phyloP scores from a whole-genome alignment of 1,140 invertebrate genomes.

The Papilio xuthus region DNA sequence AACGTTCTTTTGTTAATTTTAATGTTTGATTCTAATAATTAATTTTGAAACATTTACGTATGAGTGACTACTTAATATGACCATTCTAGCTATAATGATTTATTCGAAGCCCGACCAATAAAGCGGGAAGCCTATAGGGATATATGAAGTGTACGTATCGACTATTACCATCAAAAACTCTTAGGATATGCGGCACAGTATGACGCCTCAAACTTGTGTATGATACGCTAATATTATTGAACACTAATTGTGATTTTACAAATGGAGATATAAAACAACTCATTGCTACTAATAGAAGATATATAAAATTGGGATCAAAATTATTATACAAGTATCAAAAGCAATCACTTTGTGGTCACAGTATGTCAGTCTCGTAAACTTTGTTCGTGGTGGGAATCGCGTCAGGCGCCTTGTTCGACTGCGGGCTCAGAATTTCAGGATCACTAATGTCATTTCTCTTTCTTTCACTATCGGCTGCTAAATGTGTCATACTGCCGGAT shows the following conservation, averaged over 20 bases:
- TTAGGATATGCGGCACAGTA: conserved; percentile 21
- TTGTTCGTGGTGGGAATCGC: conserved; percentile 82
- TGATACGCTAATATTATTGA: conserved; percentile 8
- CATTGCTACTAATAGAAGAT: conserved; percentile 29
- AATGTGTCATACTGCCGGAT: conserved; percentile 74
- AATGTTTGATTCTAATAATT: not conserved
- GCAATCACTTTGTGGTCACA: conserved; percentile 82
- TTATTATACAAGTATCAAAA: conserved; percentile 60
- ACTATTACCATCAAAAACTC: conserved; percentile 3
- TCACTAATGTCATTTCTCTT: conserved; percentile 45
- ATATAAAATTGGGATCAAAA: conserved; percentile 40
- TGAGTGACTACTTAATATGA: not conserved
- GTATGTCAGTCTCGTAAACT: conserved; percentile 94
- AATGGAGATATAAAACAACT: conserved; percentile 22
- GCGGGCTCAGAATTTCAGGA: conserved; percentile 43
- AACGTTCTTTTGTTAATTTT: not conserved
- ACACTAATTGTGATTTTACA: conserved; percentile 26
- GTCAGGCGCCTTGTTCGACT: conserved; percentile 44
- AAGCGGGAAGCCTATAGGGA: conserved; percentile 6
- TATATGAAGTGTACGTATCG: not conserved
- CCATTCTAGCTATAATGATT: conserved; percentile 4
- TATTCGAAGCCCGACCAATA: not conserved
- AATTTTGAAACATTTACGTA: not conserved
- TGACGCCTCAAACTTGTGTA: not conserved
- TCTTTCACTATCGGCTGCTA: conserved; percentile 57